A percentile compares a stretch with the other conserved stretches of the same genome.
These are phyloP conservation scores for Rhinichthys klamathensis DNA, from an alignment of 2,113 vertebrate genomes.

Conservation along the genomic window DNA sequence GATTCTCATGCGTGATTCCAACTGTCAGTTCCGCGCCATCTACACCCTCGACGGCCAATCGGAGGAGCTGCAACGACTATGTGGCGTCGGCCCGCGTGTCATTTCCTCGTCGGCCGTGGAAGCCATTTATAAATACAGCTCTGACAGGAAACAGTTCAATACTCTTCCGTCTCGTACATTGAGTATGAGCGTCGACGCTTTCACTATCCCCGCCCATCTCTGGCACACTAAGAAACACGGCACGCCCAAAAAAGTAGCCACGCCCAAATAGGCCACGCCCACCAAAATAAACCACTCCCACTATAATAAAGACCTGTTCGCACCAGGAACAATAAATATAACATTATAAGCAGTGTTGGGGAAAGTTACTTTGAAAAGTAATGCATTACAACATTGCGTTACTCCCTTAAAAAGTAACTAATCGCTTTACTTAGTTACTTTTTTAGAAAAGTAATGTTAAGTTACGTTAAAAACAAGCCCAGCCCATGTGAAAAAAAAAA, in stretches of 20 bases:
- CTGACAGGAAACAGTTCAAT: slow-evolving; percentile 90
- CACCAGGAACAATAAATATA: too few species aligned
- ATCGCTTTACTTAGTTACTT: too few species aligned
- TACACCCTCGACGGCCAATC: slow-evolving; percentile 79
- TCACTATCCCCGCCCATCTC: slow-evolving; percentile 87
- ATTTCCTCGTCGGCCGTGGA: slow-evolving; percentile 81
- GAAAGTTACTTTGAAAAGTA: too few species aligned
- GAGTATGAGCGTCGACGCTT: slow-evolving; percentile 89
- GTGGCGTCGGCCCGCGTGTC: slow-evolving; percentile 81
- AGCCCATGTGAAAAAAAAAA: too few species aligned
- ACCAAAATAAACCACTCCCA: background rate
- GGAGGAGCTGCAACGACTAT: slow-evolving; percentile 80
- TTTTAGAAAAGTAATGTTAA: too few species aligned
- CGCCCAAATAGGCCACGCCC: slow-evolving; percentile 53
- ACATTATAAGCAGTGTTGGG: too few species aligned
- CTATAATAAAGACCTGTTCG: background rate
- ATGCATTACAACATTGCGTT: too few species aligned
- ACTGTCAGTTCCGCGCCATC: slow-evolving; percentile 89
- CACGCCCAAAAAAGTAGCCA: slow-evolving; percentile 72
- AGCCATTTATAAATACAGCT: slow-evolving; percentile 91
- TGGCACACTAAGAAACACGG: slow-evolving; percentile 85
- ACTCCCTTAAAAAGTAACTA: too few species aligned
- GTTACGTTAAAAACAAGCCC: too few species aligned
- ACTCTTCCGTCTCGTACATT: slow-evolving; percentile 88
- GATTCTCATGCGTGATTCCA: slow-evolving; percentile 88